phyloP scores from a whole-genome alignment of 1,140 invertebrate species.

The Drosophila tsacasi region DNA sequence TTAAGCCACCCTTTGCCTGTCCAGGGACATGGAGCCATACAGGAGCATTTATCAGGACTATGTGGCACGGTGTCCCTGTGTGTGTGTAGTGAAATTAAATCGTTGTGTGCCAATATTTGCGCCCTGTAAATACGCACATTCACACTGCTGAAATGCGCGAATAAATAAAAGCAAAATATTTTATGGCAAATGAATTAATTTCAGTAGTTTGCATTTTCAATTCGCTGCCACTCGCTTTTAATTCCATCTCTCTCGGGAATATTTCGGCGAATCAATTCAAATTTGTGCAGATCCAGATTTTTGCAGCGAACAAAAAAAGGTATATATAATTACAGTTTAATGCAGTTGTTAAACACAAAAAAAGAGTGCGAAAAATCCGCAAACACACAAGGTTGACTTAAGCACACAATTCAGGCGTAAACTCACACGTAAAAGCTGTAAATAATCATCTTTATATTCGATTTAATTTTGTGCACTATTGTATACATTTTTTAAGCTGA shows the following conservation, averaged over 20 bases:
- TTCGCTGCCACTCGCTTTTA: slow-evolving; percentile 13
- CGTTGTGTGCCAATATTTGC: slow-evolving; percentile 66
- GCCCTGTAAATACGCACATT: slow-evolving; percentile 32
- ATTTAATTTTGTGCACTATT: slow-evolving; percentile 41
- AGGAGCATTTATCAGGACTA: slow-evolving; percentile 4
- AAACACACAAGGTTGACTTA: slow-evolving; percentile 54
- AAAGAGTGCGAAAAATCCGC: slow-evolving; percentile 25
- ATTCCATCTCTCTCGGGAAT: slow-evolving; percentile 4
- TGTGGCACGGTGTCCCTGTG: not conserved
- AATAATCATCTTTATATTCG: slow-evolving; percentile 56
- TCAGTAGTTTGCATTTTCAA: slow-evolving; percentile 64
- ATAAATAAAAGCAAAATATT: slow-evolving; percentile 74
- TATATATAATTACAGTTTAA: slow-evolving; percentile 65
- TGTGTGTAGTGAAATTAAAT: slow-evolving; percentile 62
- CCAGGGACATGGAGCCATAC: not conserved
- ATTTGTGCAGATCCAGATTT: slow-evolving; percentile 40
- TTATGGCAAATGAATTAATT: slow-evolving; percentile 73
- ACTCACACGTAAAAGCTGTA: slow-evolving; percentile 42
- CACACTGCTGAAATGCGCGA: slow-evolving; percentile 39
- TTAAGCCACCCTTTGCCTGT: slow-evolving; percentile 13
- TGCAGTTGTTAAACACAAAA: slow-evolving; percentile 43
- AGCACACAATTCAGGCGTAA: slow-evolving; percentile 57
- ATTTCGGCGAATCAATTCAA: slow-evolving; percentile 42
- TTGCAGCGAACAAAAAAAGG: not conserved
- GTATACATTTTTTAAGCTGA: slow-evolving; percentile 23